Conservation (phyloP, 2,888 invertebrate genomes). For the Scotopteryx bipunctaria region DNA sequence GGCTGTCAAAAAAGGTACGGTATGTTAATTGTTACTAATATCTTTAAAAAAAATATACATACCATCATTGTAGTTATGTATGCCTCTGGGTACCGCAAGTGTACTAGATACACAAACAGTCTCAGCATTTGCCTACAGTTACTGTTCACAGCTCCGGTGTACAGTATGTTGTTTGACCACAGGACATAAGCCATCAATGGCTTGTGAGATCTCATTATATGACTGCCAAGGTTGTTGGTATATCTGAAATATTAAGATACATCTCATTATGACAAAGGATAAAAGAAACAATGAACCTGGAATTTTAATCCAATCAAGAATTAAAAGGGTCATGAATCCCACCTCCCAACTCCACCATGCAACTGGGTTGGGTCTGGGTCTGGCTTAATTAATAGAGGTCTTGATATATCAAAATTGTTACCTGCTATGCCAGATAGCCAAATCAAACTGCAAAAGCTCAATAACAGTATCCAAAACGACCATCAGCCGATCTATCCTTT, state of each 20-base stretch:
- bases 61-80: slow-evolving; percentile 64
- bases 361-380: too few species aligned
- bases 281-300: too few species aligned
- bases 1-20: too few species aligned
- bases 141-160: slow-evolving; percentile 61
- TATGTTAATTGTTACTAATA: too few species aligned
- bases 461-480: slow-evolving; percentile 75
- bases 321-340: not conserved
- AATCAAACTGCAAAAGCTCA: slow-evolving; percentile 81
- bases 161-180: slow-evolving; percentile 63
- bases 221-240: slow-evolving; percentile 55
- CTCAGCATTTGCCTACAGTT: slow-evolving; percentile 65
- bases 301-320: too few species aligned
- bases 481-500: slow-evolving; percentile 78
- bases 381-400: too few species aligned
- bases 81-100: slow-evolving; percentile 66
- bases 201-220: slow-evolving; percentile 64
- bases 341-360: too few species aligned
- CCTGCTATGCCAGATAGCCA: slow-evolving; percentile 82
- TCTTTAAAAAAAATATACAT: too few species aligned
- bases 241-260: slow-evolving; percentile 51
- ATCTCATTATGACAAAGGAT: too few species aligned
- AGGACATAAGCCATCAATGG: slow-evolving; percentile 66
- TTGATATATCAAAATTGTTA: slow-evolving; percentile 38
- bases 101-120: slow-evolving; percentile 63